Conservation (phyloP, 2,113 vertebrate species). For the Dermatemys mawii region DNA sequence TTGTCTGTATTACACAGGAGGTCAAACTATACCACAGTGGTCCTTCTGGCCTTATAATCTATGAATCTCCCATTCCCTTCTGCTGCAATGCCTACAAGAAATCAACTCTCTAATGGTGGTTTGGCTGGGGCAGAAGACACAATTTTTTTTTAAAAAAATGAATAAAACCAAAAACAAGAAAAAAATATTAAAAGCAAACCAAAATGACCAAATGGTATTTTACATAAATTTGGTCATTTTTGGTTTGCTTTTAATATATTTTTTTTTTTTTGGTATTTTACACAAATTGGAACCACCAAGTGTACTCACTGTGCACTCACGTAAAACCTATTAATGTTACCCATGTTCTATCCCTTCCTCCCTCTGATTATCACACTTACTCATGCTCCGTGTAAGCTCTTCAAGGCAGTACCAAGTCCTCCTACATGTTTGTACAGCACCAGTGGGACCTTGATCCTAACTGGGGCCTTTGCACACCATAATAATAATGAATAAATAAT, state of each 20-base stretch:
- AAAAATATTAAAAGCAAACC: not conserved
- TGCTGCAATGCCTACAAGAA: conserved; percentile 1
- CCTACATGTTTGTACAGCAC: not conserved
- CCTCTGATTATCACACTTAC: not conserved
- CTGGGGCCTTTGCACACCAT: not conserved
- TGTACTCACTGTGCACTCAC: not conserved
- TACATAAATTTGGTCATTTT: too few species aligned
- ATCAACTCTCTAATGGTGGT: not conserved
- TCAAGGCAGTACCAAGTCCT: not conserved
- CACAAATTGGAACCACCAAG: not conserved
- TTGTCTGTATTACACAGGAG: not conserved
- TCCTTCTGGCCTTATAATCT: not conserved
- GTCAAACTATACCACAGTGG: not conserved
- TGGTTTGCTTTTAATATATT: too few species aligned
- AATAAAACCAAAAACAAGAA: not conserved
- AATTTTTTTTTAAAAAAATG: too few species aligned
- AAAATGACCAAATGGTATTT: not conserved
- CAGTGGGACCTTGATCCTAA: not conserved
- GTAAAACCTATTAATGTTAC: fast-evolving
- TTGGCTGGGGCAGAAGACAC: conserved; percentile 26
- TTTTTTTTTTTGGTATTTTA: too few species aligned
- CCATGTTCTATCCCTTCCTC: fast-evolving
- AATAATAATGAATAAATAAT: not conserved
- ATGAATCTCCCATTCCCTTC: conserved; percentile 6
- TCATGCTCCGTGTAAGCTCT: not conserved